phyloP scores from a whole-genome alignment of 2,797 vertebrate genomes.

The Forpus xanthops region DNA sequence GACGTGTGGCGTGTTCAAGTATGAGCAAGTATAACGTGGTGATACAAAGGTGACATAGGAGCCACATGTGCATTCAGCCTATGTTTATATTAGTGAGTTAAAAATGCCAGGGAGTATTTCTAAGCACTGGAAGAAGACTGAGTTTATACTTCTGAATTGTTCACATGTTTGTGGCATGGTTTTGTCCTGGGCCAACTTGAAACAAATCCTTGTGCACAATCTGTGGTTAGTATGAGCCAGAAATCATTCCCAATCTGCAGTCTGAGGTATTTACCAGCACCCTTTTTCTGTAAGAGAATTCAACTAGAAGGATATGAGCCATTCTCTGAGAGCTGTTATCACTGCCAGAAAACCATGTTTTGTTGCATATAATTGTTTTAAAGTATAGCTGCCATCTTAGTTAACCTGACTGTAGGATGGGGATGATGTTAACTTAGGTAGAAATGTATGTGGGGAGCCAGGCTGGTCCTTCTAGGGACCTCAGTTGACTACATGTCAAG shows the following conservation, averaged over 20 bases:
- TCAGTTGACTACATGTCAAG: background rate
- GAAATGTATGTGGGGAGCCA: background rate
- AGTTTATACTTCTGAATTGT: background rate
- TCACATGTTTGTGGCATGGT: background rate
- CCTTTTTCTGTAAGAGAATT: background rate
- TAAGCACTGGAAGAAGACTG: background rate
- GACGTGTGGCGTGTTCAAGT: background rate
- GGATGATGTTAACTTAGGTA: background rate
- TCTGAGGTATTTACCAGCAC: background rate
- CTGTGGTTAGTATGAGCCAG: background rate
- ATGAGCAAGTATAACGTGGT: background rate
- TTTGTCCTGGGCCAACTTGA: background rate
- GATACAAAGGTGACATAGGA: background rate
- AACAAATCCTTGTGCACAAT: background rate
- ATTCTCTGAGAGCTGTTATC: background rate
- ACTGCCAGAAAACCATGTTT: background rate
- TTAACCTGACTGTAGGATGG: background rate
- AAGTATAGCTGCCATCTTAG: background rate
- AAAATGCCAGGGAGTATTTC: background rate
- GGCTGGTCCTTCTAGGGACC: background rate
- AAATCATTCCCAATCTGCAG: background rate
- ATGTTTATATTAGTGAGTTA: background rate
- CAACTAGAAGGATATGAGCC: background rate
- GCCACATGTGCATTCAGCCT: background rate
- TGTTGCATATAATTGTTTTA: background rate